Percentiles rank a stretch among this genome's conserved stretches.
phyloP scores from a whole-genome alignment of 2,113 vertebrate species.

The Artemisiospiza belli region DNA sequence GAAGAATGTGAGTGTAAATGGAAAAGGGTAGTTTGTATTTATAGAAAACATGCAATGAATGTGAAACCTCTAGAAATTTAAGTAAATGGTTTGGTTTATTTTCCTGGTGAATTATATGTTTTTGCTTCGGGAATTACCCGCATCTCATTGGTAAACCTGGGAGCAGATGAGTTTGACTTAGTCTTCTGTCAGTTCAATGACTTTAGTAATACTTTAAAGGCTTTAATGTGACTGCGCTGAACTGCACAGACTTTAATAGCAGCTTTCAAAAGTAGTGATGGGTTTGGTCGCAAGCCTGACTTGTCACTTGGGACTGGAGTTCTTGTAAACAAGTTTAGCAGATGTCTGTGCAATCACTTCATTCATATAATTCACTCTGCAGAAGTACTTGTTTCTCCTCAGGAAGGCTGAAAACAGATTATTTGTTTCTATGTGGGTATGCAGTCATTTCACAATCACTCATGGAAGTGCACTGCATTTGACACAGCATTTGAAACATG shows the following conservation, averaged over 20 bases:
- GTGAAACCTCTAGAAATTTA: background rate
- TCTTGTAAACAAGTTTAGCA: slow-evolving; percentile 46
- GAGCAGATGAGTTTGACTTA: slow-evolving; percentile 30
- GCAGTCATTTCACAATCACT: background rate
- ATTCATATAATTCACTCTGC: background rate
- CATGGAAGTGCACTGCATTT: background rate
- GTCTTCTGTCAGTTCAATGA: slow-evolving; percentile 52
- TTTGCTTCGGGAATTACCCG: slow-evolving; percentile 14
- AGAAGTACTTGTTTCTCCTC: background rate
- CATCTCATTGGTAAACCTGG: slow-evolving; percentile 24
- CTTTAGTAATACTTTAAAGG: slow-evolving; percentile 40
- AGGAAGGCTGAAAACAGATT: background rate
- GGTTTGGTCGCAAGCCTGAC: slow-evolving; percentile 5
- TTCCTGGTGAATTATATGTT: background rate
- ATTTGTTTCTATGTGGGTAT: background rate
- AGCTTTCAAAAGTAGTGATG: slow-evolving; percentile 27
- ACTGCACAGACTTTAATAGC: slow-evolving; percentile 13
- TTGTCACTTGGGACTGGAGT: slow-evolving; percentile 9
- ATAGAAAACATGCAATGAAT: background rate
- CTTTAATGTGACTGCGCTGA: slow-evolving; percentile 38
- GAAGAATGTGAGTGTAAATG: background rate
- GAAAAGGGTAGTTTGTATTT: background rate
- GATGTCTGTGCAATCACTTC: background rate
- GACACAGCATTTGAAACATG: background rate
- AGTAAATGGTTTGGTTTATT: background rate